Evolutionary conservation across 2,797 vertebrate species (phyloP).

Genomic region (Coluber constrictor): DNA sequence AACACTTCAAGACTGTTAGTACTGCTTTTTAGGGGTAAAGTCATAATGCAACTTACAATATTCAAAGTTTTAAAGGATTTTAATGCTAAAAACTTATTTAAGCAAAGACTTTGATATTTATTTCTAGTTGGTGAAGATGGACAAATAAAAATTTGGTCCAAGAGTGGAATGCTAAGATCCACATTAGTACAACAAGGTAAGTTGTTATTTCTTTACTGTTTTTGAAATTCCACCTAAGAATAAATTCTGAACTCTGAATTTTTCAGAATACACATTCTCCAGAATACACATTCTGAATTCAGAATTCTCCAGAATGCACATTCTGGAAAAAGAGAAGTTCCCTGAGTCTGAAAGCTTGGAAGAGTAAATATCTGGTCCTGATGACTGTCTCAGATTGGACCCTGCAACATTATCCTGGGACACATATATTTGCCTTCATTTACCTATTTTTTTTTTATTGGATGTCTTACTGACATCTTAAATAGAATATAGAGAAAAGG

Average conservation of each 20-base stretch:
- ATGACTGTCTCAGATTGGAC: no score
- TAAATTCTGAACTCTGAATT: neutral
- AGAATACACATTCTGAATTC: neutral
- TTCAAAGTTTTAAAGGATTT: neutral
- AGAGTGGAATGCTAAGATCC: slow-evolving; percentile 95
- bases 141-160: slow-evolving; percentile 98
- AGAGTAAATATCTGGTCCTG: no score
- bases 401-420: no score
- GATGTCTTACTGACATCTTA: neutral
- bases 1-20: neutral
- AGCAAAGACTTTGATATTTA: slow-evolving; percentile 29
- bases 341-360: neutral
- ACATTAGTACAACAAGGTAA: slow-evolving; percentile 92
- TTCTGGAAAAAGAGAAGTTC: neutral
- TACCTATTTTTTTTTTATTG: neutral
- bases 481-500: neutral
- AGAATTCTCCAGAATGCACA: neutral
- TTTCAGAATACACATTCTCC: neutral
- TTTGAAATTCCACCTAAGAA: neutral
- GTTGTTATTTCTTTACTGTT: slow-evolving; percentile 2
- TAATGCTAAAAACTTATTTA: neutral
- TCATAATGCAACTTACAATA: neutral
- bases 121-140: slow-evolving; percentile 90
- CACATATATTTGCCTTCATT: neutral
- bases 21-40: neutral